A percentile compares a stretch with the other conserved stretches of the same genome.
phyloP scores from a whole-genome alignment of 2,888 invertebrate species.

The Cotesia congregata region DNA sequence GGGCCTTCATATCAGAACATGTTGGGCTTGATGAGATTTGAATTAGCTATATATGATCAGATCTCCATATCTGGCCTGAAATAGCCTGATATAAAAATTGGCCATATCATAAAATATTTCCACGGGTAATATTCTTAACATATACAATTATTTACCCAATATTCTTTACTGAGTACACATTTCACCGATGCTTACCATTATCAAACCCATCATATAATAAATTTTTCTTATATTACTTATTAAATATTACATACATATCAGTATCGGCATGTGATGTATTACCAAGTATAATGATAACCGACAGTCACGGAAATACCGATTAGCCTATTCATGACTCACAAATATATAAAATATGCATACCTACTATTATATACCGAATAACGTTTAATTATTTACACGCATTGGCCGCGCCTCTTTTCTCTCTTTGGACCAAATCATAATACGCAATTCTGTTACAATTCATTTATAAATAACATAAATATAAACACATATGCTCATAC shows the following conservation, averaged over 20 bases:
- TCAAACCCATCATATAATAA: not conserved
- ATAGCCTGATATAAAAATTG: no score
- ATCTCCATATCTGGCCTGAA: no score
- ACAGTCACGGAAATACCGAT: not conserved
- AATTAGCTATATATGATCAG: no score
- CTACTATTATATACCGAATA: constrained; percentile 28
- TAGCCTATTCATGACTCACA: not conserved
- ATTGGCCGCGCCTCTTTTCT: constrained; percentile 24
- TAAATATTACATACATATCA: not conserved
- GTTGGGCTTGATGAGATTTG: no score
- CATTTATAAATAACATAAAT: constrained; percentile 14
- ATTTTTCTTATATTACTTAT: not conserved
- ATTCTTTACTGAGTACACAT: no score
- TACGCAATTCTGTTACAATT: constrained; percentile 24
- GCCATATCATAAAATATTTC: no score
- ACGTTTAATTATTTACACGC: constrained; percentile 9
- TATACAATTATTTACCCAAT: no score
- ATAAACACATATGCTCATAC: not conserved
- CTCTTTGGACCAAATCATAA: not conserved
- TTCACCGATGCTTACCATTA: no score
- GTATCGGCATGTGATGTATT: no score
- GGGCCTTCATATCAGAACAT: no score
- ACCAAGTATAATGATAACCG: not conserved
- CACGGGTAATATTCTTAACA: no score
- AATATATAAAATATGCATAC: constrained; percentile 27